These are phyloP conservation scores for Sphaerodactylus townsendi DNA, from an alignment of 2,113 vertebrate species.

Conservation along the genomic window DNA sequence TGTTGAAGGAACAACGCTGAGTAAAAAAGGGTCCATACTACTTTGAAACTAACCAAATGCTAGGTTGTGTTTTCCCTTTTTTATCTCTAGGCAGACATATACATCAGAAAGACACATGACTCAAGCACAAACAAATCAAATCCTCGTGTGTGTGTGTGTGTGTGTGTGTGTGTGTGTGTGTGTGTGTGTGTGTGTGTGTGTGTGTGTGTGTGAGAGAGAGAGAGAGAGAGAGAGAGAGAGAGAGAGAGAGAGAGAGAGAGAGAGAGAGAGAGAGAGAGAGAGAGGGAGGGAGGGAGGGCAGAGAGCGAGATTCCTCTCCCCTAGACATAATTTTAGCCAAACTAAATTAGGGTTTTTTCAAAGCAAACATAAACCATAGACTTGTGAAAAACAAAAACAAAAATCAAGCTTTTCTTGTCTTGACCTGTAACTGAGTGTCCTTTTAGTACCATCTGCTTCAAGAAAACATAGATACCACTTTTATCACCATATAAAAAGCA, in stretches of 20 bases:
- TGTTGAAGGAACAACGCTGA: slow-evolving; percentile 12
- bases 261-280: too few species aligned
- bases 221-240: too few species aligned
- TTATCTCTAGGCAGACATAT: slow-evolving; percentile 40
- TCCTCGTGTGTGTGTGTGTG: too few species aligned
- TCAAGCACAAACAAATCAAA: slow-evolving; percentile 49
- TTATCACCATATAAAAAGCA: slow-evolving; percentile 28
- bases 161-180: too few species aligned
- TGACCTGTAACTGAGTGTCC: slow-evolving; percentile 22
- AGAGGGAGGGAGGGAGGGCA: too few species aligned
- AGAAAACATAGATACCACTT: slow-evolving; percentile 28
- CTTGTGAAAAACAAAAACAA: background rate
- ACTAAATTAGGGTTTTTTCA: slow-evolving; percentile 44
- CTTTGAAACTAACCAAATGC: slow-evolving; percentile 11
- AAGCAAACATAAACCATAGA: slow-evolving; percentile 23
- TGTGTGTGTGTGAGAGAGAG: too few species aligned
- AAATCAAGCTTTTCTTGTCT: slow-evolving; percentile 38
- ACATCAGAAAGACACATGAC: slow-evolving; percentile 6
- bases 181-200: too few species aligned
- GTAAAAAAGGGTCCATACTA: background rate
- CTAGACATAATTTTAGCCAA: slow-evolving; percentile 47
- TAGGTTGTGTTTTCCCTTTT: background rate
- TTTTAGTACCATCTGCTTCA: slow-evolving; percentile 13
- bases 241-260: too few species aligned
- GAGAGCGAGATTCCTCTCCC: background rate